A percentile compares a stretch with the other conserved stretches of the same genome.
Conservation (phyloP, 2,888 invertebrate genomes). For the Monoplex corrugatus region DNA sequence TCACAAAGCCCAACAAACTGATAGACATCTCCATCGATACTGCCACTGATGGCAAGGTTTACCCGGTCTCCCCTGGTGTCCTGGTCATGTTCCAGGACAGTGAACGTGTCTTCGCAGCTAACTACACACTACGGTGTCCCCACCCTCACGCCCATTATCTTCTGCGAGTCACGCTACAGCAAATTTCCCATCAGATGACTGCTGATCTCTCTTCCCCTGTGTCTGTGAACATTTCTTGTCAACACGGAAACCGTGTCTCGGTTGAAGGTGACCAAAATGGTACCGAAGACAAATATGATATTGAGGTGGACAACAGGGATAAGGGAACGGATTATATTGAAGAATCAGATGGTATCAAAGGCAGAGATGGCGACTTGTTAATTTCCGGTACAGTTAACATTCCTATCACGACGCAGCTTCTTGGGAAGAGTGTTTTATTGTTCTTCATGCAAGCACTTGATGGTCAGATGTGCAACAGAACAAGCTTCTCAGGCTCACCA, state of each 20-base stretch:
- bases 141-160: not conserved
- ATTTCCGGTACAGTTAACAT: slow-evolving; percentile 25
- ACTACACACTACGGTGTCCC: slow-evolving; percentile 34
- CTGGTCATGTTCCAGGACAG: slow-evolving; percentile 33
- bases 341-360: no score
- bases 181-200: not conserved
- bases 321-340: no score
- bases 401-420: not conserved
- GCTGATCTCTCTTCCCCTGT: not conserved
- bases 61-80: slow-evolving; percentile 16
- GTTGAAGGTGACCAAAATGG: not conserved
- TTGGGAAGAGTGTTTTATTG: slow-evolving; percentile 27
- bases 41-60: not conserved
- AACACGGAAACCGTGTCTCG: not conserved
- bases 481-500: not conserved
- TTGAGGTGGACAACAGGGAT: no score
- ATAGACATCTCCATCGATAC: slow-evolving; percentile 12
- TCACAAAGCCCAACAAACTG: not conserved
- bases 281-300: no score
- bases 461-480: not conserved
- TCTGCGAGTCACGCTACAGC: not conserved
- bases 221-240: slow-evolving; percentile 1
- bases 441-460: not conserved
- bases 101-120: not conserved
- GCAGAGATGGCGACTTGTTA: not conserved